Conservation (phyloP, 53 echinoderm and acorn worm genomes). For the Holothuria leucospilota region DNA sequence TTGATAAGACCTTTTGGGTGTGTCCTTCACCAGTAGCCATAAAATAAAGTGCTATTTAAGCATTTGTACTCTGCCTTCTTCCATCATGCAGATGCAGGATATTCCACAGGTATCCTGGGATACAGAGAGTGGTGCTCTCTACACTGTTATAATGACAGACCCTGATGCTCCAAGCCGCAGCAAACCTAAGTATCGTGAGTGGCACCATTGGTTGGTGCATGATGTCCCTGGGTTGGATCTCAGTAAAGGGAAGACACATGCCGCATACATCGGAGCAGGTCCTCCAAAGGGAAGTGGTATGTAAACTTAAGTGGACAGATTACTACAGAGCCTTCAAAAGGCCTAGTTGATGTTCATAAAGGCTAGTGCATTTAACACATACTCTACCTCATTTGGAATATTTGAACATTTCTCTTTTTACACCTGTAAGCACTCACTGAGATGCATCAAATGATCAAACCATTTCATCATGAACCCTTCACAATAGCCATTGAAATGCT, state of each 20-base stretch:
- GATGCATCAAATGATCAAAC: too few species aligned
- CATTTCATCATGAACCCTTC: too few species aligned
- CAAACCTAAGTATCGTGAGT: conserved; percentile 83
- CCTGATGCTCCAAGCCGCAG: conserved; percentile 91
- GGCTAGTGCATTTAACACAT: too few species aligned
- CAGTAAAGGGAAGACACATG: conserved; percentile 69
- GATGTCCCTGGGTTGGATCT: conserved; percentile 79
- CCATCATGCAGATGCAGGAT: conserved; percentile 11
- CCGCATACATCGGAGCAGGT: conserved; percentile 90
- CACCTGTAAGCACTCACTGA: too few species aligned
- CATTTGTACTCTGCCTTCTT: not conserved
- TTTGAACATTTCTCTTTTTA: too few species aligned
- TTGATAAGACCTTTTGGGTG: too few species aligned
- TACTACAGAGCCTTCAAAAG: too few species aligned
- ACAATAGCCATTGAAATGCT: too few species aligned
- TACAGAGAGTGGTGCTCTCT: conserved; percentile 79
- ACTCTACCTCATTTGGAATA: too few species aligned
- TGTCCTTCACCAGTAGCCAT: too few species aligned
- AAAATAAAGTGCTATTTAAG: too few species aligned
- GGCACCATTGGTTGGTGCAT: conserved; percentile 91
- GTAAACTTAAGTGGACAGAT: not conserved
- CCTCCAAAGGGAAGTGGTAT: conserved; percentile 88
- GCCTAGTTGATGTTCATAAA: too few species aligned
- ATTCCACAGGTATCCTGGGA: conserved; percentile 70
- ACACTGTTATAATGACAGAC: conserved; percentile 92